Evolutionary conservation across 2,113 vertebrate genomes (phyloP), one percentile per base, ranked within the genome.

Genomic region (Typhlomys cinereus): DNA sequence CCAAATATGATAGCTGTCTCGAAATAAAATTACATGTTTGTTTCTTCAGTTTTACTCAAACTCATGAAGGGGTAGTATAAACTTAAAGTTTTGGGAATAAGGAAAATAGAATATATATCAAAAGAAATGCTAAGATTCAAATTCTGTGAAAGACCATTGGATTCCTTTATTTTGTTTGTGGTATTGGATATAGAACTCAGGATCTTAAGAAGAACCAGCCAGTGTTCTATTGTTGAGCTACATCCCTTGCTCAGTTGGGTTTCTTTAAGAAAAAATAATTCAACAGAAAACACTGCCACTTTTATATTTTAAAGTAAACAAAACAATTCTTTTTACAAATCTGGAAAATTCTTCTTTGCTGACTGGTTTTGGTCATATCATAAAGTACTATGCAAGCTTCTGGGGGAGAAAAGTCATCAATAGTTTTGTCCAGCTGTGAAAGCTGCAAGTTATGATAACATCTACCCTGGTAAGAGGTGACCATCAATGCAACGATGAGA

Each of bases 81-180:
- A 36, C 17, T 27, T 54, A 73, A 88, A 76, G 67, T 61, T 67
- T 76, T 48, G 17, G 2, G 10, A 13, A 67, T 94, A 93, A 85
- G 21, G 46, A 82, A 92, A 44, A 50, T 6, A 62, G 0, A 39
- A 1, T 57, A 82, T 64, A 23, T 67, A 41, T 61, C 78, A 70
- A 25, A 85, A 36, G 66, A 85, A 90, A n/a, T 69, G 23, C 29
- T 90, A 79, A 39, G 13, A 79, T 85, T 93, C 61, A 92, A 78
- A 70, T 94, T 88, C 13, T 74, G 92, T 50, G 62, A 73, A 90
- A 64, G 27, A 64, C 13, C 84, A 10, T 74, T 79, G 27, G n/a
- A 46, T 50, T 57, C 31, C 67, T 59, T 73, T 66, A 61, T 48
- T 82, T 82, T 67, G 34, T 39, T 25, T 67, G 34, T 50, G 64